Evolutionary conservation across 2,888 invertebrate species (phyloP), one percentile per base, ranked within the genome.

Genomic region (Pasiphila rectangulata): DNA sequence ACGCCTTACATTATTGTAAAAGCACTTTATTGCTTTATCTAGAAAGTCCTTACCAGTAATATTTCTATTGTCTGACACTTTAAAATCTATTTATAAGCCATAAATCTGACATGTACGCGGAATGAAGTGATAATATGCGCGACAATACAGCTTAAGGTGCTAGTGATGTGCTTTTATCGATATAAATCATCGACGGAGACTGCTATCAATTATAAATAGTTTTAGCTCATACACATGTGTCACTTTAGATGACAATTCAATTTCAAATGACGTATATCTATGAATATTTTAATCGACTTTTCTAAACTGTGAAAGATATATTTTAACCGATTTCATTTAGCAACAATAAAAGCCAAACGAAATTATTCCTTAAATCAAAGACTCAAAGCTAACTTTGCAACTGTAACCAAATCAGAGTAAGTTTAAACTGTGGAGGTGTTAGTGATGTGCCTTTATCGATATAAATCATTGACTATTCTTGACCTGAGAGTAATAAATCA

Each of bases 71-170:
- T 75, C 65, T 57, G 67, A 69, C 61, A 70, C 69, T 73, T 70
- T 71, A 80, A 83, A 83, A 81, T 81, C 80, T 77, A 64, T 64
- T 63, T 67, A 48, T 47, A 47, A 44, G 47, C 41, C 21, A 40
- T 59, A 59, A 59, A 59, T 59, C 47, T 47, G 30, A 46, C 40
- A 37, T 57, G 59, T 54, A 47, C 44, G 47, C 66, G 69, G 38
- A 76, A 76, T 75, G 71, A 76, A 81, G 81, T 82, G 85, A 85
- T 85, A 83, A 85, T 79, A 75, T 72, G 73, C 72, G 61, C 59
- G 70, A 78, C 76, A 76, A 72, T 75, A 59, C 64, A 64, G 71
- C 70, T 72, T 67, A 67, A 59, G 57, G 61, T 56, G 51, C 53
- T 76, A 69, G 67, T 51, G 72, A 64, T 42, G 72, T 46, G 30